These are phyloP conservation scores for Symphodus melops DNA, from an alignment of 2,113 vertebrate genomes.

Conservation along the genomic window DNA sequence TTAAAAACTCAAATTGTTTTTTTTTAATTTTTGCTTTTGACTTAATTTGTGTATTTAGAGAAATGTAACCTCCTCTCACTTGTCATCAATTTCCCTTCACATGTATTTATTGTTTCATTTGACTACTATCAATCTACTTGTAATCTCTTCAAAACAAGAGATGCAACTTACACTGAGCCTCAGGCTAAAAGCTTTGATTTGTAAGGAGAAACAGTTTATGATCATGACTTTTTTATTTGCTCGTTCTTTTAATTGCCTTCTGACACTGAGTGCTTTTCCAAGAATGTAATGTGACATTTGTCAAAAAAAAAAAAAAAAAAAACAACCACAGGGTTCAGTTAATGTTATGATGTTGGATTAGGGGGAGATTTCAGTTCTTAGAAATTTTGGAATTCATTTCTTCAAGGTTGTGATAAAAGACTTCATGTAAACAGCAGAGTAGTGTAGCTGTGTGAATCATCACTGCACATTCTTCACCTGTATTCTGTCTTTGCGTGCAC, in stretches of 20 bases:
- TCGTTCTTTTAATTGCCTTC: background rate
- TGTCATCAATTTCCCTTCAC: background rate
- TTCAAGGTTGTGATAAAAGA: background rate
- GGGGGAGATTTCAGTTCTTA: background rate
- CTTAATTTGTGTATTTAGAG: background rate
- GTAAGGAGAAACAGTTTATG: conserved; percentile 21
- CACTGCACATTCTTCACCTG: background rate
- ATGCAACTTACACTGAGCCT: background rate
- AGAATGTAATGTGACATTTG: background rate
- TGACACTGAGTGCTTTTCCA: background rate
- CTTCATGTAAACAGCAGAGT: conserved; percentile 24
- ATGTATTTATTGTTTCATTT: conserved; percentile 11
- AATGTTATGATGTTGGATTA: background rate
- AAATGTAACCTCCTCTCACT: background rate
- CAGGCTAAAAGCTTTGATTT: background rate
- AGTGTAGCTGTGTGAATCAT: background rate
- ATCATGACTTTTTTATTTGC: background rate
- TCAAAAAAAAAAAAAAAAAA: background rate
- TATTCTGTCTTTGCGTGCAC: background rate
- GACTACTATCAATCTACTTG: background rate
- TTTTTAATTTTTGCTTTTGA: no score
- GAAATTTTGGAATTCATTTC: conserved; percentile 1
- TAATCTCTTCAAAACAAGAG: background rate
- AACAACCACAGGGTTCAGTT: background rate
- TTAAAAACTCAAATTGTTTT: background rate